phyloP scores from a whole-genome alignment of 2,797 vertebrate species.

The Chaetodon trifasciatus region DNA sequence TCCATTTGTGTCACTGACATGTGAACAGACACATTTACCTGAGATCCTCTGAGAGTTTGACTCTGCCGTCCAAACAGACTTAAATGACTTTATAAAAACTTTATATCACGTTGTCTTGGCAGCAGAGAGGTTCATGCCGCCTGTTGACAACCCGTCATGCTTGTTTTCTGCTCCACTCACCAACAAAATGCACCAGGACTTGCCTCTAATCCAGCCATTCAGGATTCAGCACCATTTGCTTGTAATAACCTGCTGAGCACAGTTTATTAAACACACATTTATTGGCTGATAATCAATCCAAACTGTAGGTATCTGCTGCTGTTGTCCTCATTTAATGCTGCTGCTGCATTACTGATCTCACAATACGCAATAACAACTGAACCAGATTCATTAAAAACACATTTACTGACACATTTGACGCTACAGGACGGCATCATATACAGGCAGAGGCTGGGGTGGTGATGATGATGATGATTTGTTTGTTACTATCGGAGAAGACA shows the following conservation, averaged over 20 bases:
- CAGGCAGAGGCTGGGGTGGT: not conserved
- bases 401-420: slow-evolving; percentile 24
- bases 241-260: slow-evolving; percentile 33
- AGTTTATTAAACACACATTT: slow-evolving; percentile 34
- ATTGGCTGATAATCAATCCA: slow-evolving; percentile 1
- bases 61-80: no score
- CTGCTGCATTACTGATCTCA: not conserved
- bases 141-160: no score
- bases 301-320: slow-evolving; percentile 2
- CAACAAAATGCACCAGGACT: no score
- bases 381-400: slow-evolving; percentile 50
- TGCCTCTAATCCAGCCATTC: no score
- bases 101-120: no score
- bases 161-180: no score
- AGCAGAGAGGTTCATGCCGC: no score
- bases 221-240: no score
- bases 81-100: no score
- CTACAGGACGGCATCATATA: not conserved
- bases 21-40: no score
- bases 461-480: slow-evolving; percentile 6
- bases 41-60: no score
- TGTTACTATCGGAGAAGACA: not conserved
- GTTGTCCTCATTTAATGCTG: not conserved
- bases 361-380: slow-evolving; percentile 11
- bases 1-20: no score